A percentile compares a stretch with the other conserved stretches of the same genome.
Evolutionary conservation across 2,113 vertebrate species (phyloP).

Genomic region (Charadrius vociferus): DNA sequence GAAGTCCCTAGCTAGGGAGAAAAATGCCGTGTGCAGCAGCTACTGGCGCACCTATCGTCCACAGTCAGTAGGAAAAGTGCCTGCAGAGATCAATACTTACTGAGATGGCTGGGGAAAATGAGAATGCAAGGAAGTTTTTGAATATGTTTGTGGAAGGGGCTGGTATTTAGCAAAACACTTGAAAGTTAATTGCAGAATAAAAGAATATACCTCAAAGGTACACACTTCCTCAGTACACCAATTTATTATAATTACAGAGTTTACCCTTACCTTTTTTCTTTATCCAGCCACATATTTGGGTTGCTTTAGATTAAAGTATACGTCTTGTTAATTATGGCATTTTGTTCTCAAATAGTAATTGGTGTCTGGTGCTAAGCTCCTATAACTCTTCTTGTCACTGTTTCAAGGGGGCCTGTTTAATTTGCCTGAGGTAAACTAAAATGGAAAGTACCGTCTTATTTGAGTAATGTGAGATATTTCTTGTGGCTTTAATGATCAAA

Average conservation of each 20-base stretch:
- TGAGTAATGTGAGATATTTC: slow-evolving; percentile 75
- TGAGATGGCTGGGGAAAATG: background rate
- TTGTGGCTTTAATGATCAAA: slow-evolving; percentile 71
- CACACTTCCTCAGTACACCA: slow-evolving; percentile 11
- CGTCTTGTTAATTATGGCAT: slow-evolving; percentile 74
- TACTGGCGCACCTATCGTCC: background rate
- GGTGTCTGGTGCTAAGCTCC: slow-evolving; percentile 66
- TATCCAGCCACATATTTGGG: slow-evolving; percentile 78
- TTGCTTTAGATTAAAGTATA: slow-evolving; percentile 78
- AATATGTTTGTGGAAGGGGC: background rate
- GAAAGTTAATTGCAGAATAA: slow-evolving; percentile 67
- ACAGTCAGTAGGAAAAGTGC: background rate
- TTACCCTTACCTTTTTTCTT: slow-evolving; percentile 78
- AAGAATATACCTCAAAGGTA: slow-evolving; percentile 64
- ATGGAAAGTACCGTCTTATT: slow-evolving; percentile 86
- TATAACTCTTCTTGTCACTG: slow-evolving; percentile 54
- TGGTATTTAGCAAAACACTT: slow-evolving; percentile 44
- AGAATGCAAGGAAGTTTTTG: background rate
- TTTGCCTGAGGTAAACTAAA: slow-evolving; percentile 74
- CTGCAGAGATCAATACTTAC: background rate
- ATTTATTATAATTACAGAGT: slow-evolving; percentile 77
- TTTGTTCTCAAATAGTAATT: slow-evolving; percentile 75
- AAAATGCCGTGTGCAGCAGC: background rate
- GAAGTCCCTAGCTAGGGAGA: background rate
- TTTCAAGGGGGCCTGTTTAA: slow-evolving; percentile 67